Evolutionary conservation across 2,888 invertebrate species (phyloP).

Genomic region (Orthonevra nobilis): DNA sequence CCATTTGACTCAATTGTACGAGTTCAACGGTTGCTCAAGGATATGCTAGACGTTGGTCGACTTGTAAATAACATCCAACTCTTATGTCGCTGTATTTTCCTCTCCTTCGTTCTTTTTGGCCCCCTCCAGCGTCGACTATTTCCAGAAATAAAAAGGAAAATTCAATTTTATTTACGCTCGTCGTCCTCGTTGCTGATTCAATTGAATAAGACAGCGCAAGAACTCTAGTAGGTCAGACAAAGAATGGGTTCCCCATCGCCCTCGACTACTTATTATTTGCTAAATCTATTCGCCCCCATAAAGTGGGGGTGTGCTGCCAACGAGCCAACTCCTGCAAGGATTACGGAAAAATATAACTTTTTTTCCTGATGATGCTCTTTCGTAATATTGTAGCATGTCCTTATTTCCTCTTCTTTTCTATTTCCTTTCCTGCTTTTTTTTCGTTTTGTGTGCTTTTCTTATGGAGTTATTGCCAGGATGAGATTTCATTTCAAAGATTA

Average conservation of each 20-base stretch:
- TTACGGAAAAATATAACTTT: slow-evolving; percentile 36
- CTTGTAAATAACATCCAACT: slow-evolving; percentile 44
- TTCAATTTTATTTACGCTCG: slow-evolving; percentile 35
- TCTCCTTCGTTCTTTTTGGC: neutral
- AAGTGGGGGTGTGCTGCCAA: neutral
- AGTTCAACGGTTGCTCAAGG: slow-evolving; percentile 52
- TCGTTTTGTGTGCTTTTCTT: neutral
- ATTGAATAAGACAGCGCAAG: slow-evolving; percentile 45
- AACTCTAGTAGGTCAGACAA: slow-evolving; percentile 37
- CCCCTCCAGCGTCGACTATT: neutral
- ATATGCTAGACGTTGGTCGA: slow-evolving; percentile 5
- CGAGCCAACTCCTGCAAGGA: slow-evolving; percentile 18
- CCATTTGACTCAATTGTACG: neutral
- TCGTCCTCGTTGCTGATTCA: slow-evolving; percentile 28
- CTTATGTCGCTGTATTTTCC: slow-evolving; percentile 13
- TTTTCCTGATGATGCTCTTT: slow-evolving; percentile 40
- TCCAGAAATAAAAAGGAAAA: slow-evolving; percentile 23
- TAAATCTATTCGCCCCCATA: slow-evolving; percentile 16
- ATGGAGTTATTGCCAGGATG: slow-evolving; percentile 28
- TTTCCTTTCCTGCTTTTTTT: neutral
- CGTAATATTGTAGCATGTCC: slow-evolving; percentile 27
- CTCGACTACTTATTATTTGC: neutral
- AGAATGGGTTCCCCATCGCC: neutral
- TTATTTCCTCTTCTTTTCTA: slow-evolving; percentile 2
- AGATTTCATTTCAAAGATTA: slow-evolving; percentile 35